phyloP scores from a whole-genome alignment of 2,113 vertebrate genomes.

The Acanthochromis polyacanthus region DNA sequence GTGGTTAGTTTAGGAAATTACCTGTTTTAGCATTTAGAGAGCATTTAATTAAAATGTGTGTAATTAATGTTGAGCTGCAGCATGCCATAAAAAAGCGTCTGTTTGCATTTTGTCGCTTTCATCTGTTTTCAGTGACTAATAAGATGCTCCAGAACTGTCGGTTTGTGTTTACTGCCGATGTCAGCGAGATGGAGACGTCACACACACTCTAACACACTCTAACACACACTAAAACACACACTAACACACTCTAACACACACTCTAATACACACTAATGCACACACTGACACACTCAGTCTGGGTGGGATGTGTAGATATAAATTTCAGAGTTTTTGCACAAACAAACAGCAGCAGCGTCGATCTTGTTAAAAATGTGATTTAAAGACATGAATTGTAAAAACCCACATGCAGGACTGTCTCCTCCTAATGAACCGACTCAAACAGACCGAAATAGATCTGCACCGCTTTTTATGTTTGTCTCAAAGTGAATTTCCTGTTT shows the following conservation, averaged over 20 bases:
- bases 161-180: conserved; percentile 45
- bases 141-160: conserved; percentile 59
- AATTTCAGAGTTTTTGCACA: conserved; percentile 10
- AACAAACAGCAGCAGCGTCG: not conserved
- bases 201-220: not conserved
- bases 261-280: too few relatives aligned
- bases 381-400: conserved; percentile 12
- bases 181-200: conserved; percentile 47
- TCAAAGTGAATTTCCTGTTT: not conserved
- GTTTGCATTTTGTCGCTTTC: conserved; percentile 61
- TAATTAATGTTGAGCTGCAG: conserved; percentile 49
- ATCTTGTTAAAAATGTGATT: conserved; percentile 24
- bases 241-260: too few relatives aligned
- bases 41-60: conserved; percentile 45
- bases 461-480: not conserved
- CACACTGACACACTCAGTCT: not conserved
- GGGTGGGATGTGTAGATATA: too few relatives aligned
- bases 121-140: conserved; percentile 57
- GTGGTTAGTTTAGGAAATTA: conserved; percentile 46
- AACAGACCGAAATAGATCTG: not conserved
- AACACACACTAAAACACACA: conserved; percentile 10
- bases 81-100: conserved; percentile 30
- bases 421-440: not conserved
- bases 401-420: not conserved
- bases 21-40: conserved; percentile 21